Evolutionary conservation across 2,797 vertebrate species (phyloP).

Genomic region (Anguilla megastoma): DNA sequence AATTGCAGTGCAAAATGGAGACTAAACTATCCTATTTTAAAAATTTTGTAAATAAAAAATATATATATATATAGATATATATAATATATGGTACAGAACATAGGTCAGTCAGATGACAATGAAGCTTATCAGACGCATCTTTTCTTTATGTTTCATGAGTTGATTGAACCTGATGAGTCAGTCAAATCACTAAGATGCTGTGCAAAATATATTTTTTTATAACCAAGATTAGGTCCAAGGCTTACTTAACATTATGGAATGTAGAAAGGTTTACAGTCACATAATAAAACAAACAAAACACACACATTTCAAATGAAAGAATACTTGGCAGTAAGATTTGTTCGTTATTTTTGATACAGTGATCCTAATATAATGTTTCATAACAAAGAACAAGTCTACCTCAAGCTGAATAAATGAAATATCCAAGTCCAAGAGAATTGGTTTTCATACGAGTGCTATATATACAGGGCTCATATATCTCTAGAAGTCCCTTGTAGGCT

Average conservation of each 20-base stretch:
- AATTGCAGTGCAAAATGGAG: not conserved
- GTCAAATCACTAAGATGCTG: not conserved
- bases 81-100: too few relatives aligned
- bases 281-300: not conserved
- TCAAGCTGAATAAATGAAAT: not conserved
- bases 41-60: not conserved
- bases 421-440: not conserved
- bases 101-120: too few relatives aligned
- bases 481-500: constrained; percentile 67
- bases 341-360: not conserved
- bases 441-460: not conserved
- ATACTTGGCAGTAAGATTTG: not conserved
- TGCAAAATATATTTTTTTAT: not conserved
- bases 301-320: not conserved
- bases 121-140: too few relatives aligned
- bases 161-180: not conserved
- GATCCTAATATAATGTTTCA: not conserved
- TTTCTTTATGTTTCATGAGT: too few relatives aligned
- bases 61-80: not conserved
- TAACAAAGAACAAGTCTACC: not conserved
- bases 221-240: not conserved
- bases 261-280: not conserved
- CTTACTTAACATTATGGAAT: not conserved
- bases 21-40: not conserved
- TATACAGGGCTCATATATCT: constrained; percentile 11